Conservation (phyloP, 1,140 invertebrate genomes). For the Bombus fervidus region DNA sequence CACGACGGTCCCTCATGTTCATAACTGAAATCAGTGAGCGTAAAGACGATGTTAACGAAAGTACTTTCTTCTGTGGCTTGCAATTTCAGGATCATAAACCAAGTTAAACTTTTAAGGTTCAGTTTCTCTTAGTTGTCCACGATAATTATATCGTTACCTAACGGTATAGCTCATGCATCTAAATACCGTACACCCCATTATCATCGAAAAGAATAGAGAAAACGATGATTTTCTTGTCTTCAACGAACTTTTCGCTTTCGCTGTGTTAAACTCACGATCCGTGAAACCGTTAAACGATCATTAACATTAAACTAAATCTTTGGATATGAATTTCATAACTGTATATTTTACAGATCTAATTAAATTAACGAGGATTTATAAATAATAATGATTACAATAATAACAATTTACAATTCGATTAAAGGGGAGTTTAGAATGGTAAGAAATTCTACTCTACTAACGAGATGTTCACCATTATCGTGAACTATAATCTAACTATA, state of each 20-base stretch:
- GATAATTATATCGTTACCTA: slow-evolving; percentile 36
- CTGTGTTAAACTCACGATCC: background rate
- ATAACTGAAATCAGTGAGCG: slow-evolving; percentile 12
- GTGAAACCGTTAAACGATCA: slow-evolving; percentile 10
- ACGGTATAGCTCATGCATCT: background rate
- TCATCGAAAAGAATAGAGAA: background rate
- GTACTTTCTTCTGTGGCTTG: slow-evolving; percentile 34
- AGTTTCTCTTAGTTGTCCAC: slow-evolving; percentile 37
- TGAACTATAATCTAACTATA: no score
- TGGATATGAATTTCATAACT: background rate
- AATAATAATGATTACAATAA: background rate
- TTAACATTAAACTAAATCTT: slow-evolving; percentile 28
- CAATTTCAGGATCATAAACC: slow-evolving; percentile 52
- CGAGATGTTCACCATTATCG: background rate
- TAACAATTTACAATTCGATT: no score
- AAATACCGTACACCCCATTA: slow-evolving; percentile 10
- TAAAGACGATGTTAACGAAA: slow-evolving; percentile 47
- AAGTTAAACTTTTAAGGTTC: background rate
- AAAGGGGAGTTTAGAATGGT: background rate
- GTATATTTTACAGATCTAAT: background rate
- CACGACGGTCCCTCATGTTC: background rate
- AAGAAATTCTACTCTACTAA: background rate
- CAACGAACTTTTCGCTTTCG: slow-evolving; percentile 7
- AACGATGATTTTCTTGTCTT: slow-evolving; percentile 12
- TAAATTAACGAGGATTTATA: background rate